phyloP scores from a whole-genome alignment of 2,888 invertebrate species.

The Crematogaster levior region DNA sequence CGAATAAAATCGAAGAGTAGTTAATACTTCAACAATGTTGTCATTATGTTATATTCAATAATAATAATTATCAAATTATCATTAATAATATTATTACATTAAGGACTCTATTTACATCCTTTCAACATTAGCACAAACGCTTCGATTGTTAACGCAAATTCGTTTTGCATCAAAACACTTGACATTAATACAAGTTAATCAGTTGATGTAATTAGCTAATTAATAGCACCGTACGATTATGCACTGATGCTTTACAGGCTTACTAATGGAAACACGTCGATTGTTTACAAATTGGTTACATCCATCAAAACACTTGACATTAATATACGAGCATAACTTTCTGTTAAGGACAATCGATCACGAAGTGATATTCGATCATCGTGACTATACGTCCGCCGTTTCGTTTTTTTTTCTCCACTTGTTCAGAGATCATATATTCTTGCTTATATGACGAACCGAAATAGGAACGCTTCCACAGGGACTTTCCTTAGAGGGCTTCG shows the following conservation, averaged over 20 bases:
- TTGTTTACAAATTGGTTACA: slow-evolving; percentile 8
- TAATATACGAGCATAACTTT: slow-evolving; percentile 11
- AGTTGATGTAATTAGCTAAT: slow-evolving; percentile 8
- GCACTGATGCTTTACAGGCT: slow-evolving; percentile 3
- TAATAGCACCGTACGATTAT: not conserved
- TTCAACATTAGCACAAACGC: not conserved
- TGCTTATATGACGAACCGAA: slow-evolving; percentile 35
- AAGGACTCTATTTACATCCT: not conserved
- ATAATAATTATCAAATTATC: not conserved
- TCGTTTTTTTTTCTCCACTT: not conserved
- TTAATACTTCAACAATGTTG: not conserved
- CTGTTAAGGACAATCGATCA: slow-evolving; percentile 20
- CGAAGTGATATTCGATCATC: slow-evolving; percentile 5
- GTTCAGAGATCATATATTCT: slow-evolving; percentile 38
- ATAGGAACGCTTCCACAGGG: slow-evolving; percentile 15
- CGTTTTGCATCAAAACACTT: not conserved
- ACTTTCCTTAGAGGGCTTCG: slow-evolving; percentile 33
- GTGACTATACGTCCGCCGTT: not conserved
- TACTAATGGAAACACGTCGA: not conserved
- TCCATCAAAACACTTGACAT: slow-evolving; percentile 24
- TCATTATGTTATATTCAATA: not conserved
- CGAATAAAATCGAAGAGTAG: not conserved
- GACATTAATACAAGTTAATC: not conserved
- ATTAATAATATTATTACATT: not conserved
- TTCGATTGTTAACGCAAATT: slow-evolving; percentile 16